A percentile compares a stretch with the other conserved stretches of the same genome.
Evolutionary conservation across 2,113 vertebrate species (phyloP).

Genomic region (Misgurnus anguillicaudatus): DNA sequence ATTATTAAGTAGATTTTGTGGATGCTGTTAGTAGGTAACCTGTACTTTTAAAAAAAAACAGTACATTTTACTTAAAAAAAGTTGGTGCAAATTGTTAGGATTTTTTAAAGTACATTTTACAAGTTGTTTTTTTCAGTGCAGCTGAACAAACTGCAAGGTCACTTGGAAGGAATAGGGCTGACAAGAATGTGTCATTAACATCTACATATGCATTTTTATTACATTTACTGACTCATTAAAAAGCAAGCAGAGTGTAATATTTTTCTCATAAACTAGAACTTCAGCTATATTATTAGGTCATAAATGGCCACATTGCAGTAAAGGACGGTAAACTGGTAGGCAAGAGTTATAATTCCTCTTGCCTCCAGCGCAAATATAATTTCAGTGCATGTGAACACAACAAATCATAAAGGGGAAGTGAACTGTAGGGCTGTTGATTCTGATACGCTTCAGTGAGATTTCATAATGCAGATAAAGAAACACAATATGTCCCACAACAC

Average conservation of each 20-base stretch:
- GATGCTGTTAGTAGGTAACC: too few species aligned
- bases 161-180: neutral
- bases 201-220: neutral
- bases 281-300: constrained; percentile 18
- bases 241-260: constrained; percentile 3
- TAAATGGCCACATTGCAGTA: constrained; percentile 18
- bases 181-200: neutral
- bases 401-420: neutral
- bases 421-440: constrained; percentile 30
- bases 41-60: too few species aligned
- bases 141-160: neutral
- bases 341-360: constrained; percentile 16
- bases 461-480: constrained; percentile 30
- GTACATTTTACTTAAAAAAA: too few species aligned
- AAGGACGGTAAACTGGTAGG: neutral
- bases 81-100: too few species aligned
- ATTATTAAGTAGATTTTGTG: too few species aligned
- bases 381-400: neutral
- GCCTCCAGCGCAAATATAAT: neutral
- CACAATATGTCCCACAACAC: constrained; percentile 27
- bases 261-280: constrained; percentile 22
- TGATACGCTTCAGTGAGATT: constrained; percentile 19
- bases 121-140: neutral
- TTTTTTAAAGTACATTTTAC: neutral
- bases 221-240: constrained; percentile 33